These are phyloP conservation scores for Leptopilina clavipes DNA, from an alignment of 1,140 invertebrate genomes.

Conservation along the genomic window DNA sequence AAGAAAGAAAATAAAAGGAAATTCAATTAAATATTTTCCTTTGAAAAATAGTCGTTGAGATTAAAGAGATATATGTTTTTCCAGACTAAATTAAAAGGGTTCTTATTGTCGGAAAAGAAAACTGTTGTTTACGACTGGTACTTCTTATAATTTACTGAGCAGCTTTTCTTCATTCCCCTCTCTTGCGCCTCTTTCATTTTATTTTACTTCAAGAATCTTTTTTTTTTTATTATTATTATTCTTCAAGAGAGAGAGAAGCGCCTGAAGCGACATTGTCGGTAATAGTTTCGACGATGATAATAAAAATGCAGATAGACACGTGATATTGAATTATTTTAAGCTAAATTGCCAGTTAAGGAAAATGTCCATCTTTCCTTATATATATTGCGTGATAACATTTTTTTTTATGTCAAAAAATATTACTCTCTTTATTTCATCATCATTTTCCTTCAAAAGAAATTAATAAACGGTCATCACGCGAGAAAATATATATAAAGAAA, in stretches of 20 bases:
- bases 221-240: too few relatives aligned
- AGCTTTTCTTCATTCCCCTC: constrained; percentile 12
- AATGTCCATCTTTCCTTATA: not conserved
- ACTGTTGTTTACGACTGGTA: constrained; percentile 15
- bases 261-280: not conserved
- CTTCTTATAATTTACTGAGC: constrained; percentile 20
- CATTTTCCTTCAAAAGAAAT: too few relatives aligned
- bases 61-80: constrained; percentile 8
- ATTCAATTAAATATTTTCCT: constrained; percentile 16
- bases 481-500: too few relatives aligned
- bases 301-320: constrained; percentile 12
- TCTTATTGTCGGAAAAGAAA: constrained; percentile 6
- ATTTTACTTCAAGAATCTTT: not conserved
- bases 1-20: not conserved
- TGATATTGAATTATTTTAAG: constrained; percentile 12
- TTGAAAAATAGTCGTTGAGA: constrained; percentile 8
- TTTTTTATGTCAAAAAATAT: too few relatives aligned
- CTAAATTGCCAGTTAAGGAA: not conserved
- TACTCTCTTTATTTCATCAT: too few relatives aligned
- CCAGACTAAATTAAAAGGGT: constrained; percentile 16
- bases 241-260: not conserved
- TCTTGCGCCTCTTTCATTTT: constrained; percentile 1
- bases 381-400: not conserved
- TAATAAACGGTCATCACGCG: too few relatives aligned
- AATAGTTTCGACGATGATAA: not conserved